Conservation (phyloP, 2,113 vertebrate genomes). For the Ophthalmolycus amberensis region DNA sequence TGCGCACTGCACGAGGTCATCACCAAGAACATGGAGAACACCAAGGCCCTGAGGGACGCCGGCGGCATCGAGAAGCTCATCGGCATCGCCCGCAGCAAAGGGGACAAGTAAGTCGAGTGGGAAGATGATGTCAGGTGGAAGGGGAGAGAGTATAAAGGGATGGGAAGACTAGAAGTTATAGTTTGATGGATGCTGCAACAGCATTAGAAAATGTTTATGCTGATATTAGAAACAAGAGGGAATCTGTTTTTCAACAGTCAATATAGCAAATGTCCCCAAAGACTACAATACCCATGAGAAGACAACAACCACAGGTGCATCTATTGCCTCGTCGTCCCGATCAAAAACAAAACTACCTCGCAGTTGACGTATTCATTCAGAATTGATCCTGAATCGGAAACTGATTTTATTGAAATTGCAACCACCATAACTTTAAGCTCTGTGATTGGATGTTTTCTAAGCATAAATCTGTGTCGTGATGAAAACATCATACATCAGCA, state of each 20-base stretch:
- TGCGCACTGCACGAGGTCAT: conserved; percentile 97
- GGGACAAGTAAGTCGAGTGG: conserved; percentile 92
- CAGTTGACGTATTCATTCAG: background rate
- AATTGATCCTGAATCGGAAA: background rate
- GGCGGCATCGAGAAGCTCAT: conserved; percentile 97
- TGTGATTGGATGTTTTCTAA: background rate
- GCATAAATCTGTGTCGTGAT: background rate
- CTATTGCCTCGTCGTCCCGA: background rate
- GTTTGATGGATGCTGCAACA: background rate
- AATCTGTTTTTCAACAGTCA: background rate
- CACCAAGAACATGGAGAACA: conserved; percentile 99
- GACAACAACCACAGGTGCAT: background rate
- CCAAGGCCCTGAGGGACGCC: conserved; percentile 97
- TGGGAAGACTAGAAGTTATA: background rate
- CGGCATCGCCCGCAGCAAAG: conserved; percentile 95
- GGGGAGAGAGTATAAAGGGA: background rate
- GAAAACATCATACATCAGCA: background rate
- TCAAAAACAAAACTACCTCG: background rate
- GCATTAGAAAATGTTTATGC: background rate
- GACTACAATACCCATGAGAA: background rate
- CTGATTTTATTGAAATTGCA: background rate
- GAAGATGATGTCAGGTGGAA: conserved; percentile 6
- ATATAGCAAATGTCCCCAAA: background rate
- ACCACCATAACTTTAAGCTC: background rate
- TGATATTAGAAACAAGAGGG: background rate